These are phyloP conservation scores for Rhinichthys klamathensis DNA, from an alignment of 2,113 vertebrate species.

Conservation along the genomic window DNA sequence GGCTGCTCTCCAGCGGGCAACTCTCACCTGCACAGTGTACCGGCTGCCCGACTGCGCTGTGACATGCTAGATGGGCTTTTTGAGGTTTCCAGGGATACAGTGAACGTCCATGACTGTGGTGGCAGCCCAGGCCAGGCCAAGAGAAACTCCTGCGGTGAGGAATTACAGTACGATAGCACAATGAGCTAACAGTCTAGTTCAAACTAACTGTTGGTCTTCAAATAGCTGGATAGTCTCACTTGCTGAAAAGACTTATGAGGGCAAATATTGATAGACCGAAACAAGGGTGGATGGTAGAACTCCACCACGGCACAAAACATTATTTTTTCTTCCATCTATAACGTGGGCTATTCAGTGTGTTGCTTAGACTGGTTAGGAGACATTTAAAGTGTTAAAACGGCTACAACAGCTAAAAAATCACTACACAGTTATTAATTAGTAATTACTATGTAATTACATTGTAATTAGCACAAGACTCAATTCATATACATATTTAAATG, in stretches of 20 bases:
- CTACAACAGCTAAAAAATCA: background rate
- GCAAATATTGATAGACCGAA: conserved; percentile 52
- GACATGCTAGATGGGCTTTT: conserved; percentile 64
- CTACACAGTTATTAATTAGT: background rate
- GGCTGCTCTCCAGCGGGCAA: conserved; percentile 71
- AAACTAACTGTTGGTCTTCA: conserved; percentile 42
- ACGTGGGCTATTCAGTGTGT: background rate
- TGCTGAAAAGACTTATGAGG: conserved; percentile 38
- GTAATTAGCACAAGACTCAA: background rate
- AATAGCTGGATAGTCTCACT: conserved; percentile 40
- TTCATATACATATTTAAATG: background rate
- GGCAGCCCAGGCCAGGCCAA: conserved; percentile 46
- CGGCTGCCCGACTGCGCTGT: conserved; percentile 51
- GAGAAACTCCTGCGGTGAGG: conserved; percentile 51
- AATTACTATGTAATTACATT: background rate
- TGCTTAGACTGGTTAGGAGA: background rate
- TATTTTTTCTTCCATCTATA: background rate
- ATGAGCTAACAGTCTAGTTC: conserved; percentile 55
- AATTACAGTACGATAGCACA: conserved; percentile 54
- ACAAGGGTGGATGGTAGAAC: conserved; percentile 39
- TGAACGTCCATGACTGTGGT: conserved; percentile 21
- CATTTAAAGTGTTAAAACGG: background rate
- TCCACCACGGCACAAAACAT: background rate
- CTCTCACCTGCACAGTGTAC: conserved; percentile 88
- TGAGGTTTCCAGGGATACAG: conserved; percentile 56